A percentile compares a stretch with the other conserved stretches of the same genome.
Evolutionary conservation across 2,797 vertebrate species (phyloP).

Genomic region (Lycodopsis pacificus): DNA sequence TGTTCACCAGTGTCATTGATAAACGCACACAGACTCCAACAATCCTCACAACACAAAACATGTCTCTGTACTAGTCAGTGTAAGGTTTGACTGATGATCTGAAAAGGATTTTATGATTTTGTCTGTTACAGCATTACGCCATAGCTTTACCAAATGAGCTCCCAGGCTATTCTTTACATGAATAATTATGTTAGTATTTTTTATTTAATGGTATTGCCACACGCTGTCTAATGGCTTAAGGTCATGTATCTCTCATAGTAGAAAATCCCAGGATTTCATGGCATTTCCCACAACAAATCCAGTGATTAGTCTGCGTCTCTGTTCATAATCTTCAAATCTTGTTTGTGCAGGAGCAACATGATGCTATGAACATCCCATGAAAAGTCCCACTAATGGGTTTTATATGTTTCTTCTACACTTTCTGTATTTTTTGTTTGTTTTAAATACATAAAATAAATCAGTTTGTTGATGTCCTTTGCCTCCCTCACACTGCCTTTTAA

Average conservation of each 20-base stretch:
- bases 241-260: constrained; percentile 13
- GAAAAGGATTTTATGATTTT: background rate
- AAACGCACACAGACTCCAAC: background rate
- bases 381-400: constrained; percentile 21
- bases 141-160: background rate
- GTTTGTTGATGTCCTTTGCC: background rate
- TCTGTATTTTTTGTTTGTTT: constrained; percentile 17
- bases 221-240: background rate
- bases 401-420: background rate
- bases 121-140: background rate
- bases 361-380: constrained; percentile 53
- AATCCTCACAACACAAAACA: background rate
- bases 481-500: background rate
- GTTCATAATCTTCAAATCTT: constrained; percentile 79
- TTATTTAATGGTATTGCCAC: constrained; percentile 1
- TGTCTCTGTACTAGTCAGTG: background rate
- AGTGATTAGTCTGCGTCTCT: constrained; percentile 72
- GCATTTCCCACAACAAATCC: constrained; percentile 79
- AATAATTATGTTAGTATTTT: background rate
- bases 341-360: constrained; percentile 68
- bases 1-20: background rate
- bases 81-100: background rate
- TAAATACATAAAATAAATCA: background rate
- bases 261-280: constrained; percentile 76
- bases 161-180: background rate